Base-by-base conservation (phyloP, 1,140 invertebrate species). In the Macrostomum lignano region DNA sequence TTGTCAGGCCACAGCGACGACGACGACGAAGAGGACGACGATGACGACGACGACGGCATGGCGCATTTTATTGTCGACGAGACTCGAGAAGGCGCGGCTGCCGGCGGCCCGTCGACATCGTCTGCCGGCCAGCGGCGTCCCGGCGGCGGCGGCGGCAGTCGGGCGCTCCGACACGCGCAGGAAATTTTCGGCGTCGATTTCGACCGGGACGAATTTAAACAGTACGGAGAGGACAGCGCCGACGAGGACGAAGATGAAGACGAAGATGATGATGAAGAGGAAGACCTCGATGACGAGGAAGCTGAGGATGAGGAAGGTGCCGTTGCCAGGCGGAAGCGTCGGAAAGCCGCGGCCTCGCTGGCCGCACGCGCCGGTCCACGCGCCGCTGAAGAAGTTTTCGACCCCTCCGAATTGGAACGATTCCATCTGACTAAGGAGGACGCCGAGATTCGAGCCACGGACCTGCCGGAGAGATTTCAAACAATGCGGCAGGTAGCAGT, bases 151-250 rank as follows among this genome's bases (percentile, higher is more conserved):
- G n/a, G n/a, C n/a, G n/a, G n/a, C n/a, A n/a, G n/a, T n/a, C n/a
- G n/a, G n/a, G n/a, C 21, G 19, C 58, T 93, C 17, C 84, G 94
- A 67, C 81, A 94, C 59, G 88, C 88, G 33, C 82, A 94, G 57
- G 88, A 98, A 49, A 91, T 94, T 42, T 98, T 96, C 58, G 91
- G 88, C 35, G 82, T 93, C 14, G 58, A 94, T 51, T 93, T 94
- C 62, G 84, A 98, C 55, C 91, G 75, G 54, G 77, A 84, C 40
- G 82, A 91, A 43, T 82, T 91, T 61, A 70, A 72, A 20, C 73
- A 76, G 48, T 77, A 74, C 55, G 76, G 70, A 13, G 74, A 77
- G 5, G 74, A 76, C 35, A 71, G 74, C 39, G 74, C 77, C 46
- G 75, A 81, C 38, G 74, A 75, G 29, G 47, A 52, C 21, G 50